Evolutionary conservation across 2,113 vertebrate genomes (phyloP).

Genomic region (Bothrops jararaca): DNA sequence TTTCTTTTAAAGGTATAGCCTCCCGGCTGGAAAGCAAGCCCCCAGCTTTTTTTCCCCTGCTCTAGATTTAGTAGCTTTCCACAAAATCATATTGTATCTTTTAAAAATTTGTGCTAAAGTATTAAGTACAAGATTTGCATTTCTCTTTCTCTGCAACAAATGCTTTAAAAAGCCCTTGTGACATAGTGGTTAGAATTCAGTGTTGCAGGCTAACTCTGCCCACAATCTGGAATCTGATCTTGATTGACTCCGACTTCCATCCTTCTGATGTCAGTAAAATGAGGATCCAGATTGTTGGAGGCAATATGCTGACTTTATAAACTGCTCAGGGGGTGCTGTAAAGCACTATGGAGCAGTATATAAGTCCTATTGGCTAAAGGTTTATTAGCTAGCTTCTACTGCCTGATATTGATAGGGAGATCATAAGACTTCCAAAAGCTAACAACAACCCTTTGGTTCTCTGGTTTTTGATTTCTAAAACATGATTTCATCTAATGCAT

Average conservation of each 20-base stretch:
- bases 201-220: background rate
- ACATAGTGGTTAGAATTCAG: background rate
- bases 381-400: background rate
- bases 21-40: no score
- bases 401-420: background rate
- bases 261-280: background rate
- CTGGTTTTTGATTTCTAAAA: background rate
- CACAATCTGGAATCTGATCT: background rate
- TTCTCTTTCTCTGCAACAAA: background rate
- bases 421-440: background rate
- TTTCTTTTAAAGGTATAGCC: no score
- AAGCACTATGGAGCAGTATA: background rate
- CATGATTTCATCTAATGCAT: background rate
- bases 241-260: background rate
- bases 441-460: background rate
- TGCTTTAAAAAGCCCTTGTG: background rate
- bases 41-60: no score
- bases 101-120: background rate
- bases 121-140: background rate
- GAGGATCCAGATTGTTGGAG: background rate
- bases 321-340: background rate
- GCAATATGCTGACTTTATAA: background rate
- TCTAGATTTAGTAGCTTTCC: constrained; percentile 8
- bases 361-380: background rate
- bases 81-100: background rate